Conservation (phyloP, 2,888 invertebrate species). For the Himalopsyche japonica region DNA sequence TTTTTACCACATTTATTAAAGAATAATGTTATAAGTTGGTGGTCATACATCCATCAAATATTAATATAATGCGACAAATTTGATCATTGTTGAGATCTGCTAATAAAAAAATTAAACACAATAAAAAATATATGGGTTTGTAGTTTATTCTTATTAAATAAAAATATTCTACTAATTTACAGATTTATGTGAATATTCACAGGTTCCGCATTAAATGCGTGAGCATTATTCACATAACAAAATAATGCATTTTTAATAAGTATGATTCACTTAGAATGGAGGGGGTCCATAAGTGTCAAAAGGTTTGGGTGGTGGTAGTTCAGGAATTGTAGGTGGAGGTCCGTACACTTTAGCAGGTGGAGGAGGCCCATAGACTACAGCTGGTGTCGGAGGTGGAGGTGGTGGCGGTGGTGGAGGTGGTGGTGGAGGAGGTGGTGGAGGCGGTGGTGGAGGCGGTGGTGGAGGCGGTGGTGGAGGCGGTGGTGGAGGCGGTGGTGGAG, state of each 20-base stretch:
- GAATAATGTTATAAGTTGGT: no score
- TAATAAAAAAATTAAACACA: no score
- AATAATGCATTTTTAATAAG: neutral
- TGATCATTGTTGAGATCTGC: no score
- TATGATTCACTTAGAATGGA: neutral
- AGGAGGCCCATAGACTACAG: constrained; percentile 16
- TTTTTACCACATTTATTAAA: no score
- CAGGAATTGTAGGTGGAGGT: constrained; percentile 37
- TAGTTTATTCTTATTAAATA: neutral
- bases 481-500: constrained; percentile 31
- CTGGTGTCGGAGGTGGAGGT: constrained; percentile 19
- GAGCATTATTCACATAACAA: neutral
- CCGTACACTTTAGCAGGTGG: constrained; percentile 31
- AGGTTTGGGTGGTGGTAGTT: constrained; percentile 39
- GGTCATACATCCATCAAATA: no score
- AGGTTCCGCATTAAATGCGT: neutral
- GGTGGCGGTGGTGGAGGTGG: constrained; percentile 20
- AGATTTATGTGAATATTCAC: neutral
- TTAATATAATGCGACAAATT: no score
- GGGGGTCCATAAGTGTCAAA: constrained; percentile 37
- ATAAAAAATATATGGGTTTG: neutral
- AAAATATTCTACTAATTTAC: neutral
- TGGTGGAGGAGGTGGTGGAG: constrained; percentile 40
- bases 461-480: constrained; percentile 39
- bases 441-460: constrained; percentile 33